Conservation (phyloP, 1,140 invertebrate species). For the Antheraea mylitta region DNA sequence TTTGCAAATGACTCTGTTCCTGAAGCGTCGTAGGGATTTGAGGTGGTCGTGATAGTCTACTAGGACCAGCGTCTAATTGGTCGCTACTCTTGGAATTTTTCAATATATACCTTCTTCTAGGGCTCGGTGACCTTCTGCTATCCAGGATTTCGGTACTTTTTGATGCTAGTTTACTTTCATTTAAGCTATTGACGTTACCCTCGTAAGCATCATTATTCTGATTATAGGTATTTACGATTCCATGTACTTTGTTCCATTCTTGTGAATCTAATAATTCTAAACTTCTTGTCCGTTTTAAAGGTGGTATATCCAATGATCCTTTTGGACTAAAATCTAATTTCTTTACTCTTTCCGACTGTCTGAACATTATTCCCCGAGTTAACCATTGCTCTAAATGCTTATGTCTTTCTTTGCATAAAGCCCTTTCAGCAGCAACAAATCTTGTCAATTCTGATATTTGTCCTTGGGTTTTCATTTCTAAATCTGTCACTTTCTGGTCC, state of each 20-base stretch:
- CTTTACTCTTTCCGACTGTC: constrained; percentile 80
- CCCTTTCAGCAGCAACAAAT: constrained; percentile 82
- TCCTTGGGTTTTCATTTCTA: constrained; percentile 88
- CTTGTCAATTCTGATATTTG: constrained; percentile 87
- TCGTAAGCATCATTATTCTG: constrained; percentile 59
- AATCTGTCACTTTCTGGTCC: constrained; percentile 88
- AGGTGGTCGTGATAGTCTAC: constrained; percentile 49
- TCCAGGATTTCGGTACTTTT: constrained; percentile 71
- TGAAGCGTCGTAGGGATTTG: constrained; percentile 20
- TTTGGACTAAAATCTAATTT: constrained; percentile 78
- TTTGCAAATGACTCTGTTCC: constrained; percentile 46
- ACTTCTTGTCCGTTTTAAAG: constrained; percentile 82
- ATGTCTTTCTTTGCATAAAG: constrained; percentile 82
- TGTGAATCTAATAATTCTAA: constrained; percentile 80
- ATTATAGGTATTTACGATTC: constrained; percentile 61
- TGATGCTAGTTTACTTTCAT: constrained; percentile 61
- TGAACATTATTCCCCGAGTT: constrained; percentile 79
- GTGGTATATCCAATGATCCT: constrained; percentile 80
- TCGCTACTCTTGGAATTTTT: constrained; percentile 71
- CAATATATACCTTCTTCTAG: constrained; percentile 49
- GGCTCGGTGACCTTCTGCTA: constrained; percentile 46
- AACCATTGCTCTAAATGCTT: constrained; percentile 85
- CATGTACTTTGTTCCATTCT: constrained; percentile 67
- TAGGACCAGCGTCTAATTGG: constrained; percentile 58
- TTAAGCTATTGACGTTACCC: constrained; percentile 61